A percentile compares a stretch with the other conserved stretches of the same genome.
Conservation (phyloP, 2,797 vertebrate species). For the Arrhamphus sclerolepis region DNA sequence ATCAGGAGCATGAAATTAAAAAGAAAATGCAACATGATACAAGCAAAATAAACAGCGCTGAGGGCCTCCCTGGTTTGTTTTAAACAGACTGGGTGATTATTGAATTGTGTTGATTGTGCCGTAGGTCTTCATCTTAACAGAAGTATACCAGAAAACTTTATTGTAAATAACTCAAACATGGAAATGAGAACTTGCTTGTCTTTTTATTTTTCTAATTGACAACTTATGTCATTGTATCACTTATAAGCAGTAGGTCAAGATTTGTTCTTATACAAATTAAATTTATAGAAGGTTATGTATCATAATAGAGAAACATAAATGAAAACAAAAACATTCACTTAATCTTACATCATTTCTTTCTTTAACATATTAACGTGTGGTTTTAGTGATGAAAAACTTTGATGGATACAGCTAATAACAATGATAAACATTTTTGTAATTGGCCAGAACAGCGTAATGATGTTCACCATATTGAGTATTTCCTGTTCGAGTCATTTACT, state of each 20-base stretch:
- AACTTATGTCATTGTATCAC: neutral
- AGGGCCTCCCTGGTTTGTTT: conserved; percentile 51
- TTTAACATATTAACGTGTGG: no score
- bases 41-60: conserved; percentile 71
- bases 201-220: no score
- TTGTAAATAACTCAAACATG: neutral
- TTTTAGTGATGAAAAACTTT: neutral
- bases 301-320: no score
- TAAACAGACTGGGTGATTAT: conserved; percentile 68
- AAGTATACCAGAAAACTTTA: conserved; percentile 20
- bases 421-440: conserved; percentile 58
- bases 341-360: neutral
- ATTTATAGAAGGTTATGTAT: no score
- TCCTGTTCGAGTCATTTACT: conserved; percentile 62
- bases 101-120: conserved; percentile 71
- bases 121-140: conserved; percentile 46
- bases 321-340: neutral
- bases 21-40: conserved; percentile 69
- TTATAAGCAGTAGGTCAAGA: neutral
- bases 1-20: conserved; percentile 75
- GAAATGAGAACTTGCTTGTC: neutral
- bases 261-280: no score
- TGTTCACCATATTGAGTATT: conserved; percentile 60
- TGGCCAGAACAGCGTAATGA: conserved; percentile 56
- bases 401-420: conserved; percentile 7